Evolutionary conservation across 2,888 invertebrate species (phyloP).

Genomic region (Andrena fulva): DNA sequence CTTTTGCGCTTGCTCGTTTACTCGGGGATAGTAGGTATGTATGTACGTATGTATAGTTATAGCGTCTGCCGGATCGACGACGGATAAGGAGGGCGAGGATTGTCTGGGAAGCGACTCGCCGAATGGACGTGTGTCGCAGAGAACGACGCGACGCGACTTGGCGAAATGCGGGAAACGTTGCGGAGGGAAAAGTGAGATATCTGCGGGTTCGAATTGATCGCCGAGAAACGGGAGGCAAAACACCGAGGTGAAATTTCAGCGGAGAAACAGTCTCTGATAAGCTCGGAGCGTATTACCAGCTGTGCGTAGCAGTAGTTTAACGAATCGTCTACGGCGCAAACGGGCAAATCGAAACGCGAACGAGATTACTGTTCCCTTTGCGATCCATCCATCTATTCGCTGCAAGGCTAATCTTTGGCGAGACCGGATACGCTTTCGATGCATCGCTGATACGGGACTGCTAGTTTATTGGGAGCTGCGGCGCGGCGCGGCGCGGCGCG

Average conservation of each 20-base stretch:
- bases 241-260: not conserved
- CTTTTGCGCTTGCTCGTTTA: not conserved
- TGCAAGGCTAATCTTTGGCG: slow-evolving; percentile 73
- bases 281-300: not conserved
- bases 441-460: slow-evolving; percentile 38
- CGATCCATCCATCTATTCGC: slow-evolving; percentile 70
- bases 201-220: not conserved
- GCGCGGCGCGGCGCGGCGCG: not conserved
- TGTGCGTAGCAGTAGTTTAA: not conserved
- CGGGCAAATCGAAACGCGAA: not conserved
- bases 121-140: not conserved
- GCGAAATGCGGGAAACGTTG: not conserved
- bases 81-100: not conserved
- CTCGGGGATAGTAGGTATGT: not conserved
- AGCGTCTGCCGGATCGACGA: not conserved
- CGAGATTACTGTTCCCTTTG: slow-evolving; percentile 60
- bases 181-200: not conserved
- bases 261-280: not conserved
- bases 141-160: not conserved
- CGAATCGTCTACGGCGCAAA: not conserved
- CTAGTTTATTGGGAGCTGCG: slow-evolving; percentile 7
- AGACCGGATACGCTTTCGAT: slow-evolving; percentile 54
- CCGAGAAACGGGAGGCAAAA: not conserved
- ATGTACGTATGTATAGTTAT: no score
- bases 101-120: not conserved